phyloP scores from a whole-genome alignment of 2,113 vertebrate genomes.

The Falco punctatus region DNA sequence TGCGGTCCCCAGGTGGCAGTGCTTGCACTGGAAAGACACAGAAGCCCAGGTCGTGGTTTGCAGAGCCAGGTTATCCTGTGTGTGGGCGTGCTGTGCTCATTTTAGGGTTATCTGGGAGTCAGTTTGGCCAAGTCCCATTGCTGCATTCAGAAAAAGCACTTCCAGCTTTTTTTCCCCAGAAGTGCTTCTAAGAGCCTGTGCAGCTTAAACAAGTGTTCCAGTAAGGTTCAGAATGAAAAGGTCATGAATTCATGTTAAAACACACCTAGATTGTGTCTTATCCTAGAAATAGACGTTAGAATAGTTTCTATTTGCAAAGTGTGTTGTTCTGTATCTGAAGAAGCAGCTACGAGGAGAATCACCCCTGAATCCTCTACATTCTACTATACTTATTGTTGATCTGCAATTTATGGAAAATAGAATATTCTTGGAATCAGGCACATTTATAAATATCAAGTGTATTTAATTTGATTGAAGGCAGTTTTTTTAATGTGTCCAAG shows the following conservation, averaged over 20 bases:
- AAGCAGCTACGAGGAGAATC: not conserved
- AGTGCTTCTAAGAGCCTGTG: not conserved
- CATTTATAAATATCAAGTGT: not conserved
- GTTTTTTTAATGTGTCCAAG: not conserved
- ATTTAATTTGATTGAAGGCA: not conserved
- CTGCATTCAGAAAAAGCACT: not conserved
- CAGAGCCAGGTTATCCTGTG: rapidly evolving
- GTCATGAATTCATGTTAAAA: not conserved
- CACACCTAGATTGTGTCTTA: not conserved
- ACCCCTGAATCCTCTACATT: not conserved
- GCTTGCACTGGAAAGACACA: not conserved
- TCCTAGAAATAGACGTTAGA: not conserved
- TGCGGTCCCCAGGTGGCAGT: not conserved
- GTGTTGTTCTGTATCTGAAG: not conserved
- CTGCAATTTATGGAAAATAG: not conserved
- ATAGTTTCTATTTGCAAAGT: not conserved
- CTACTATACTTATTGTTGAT: not conserved
- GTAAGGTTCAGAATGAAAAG: not conserved
- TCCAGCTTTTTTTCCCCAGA: not conserved
- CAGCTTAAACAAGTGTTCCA: not conserved
- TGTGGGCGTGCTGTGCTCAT: rapidly evolving
- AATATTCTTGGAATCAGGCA: not conserved
- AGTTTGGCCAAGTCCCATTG: not conserved
- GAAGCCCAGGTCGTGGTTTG: rapidly evolving
- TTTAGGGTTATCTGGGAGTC: not conserved